Evolutionary conservation across 2,888 invertebrate species (phyloP).

Genomic region (Schrankia costaestrigalis): DNA sequence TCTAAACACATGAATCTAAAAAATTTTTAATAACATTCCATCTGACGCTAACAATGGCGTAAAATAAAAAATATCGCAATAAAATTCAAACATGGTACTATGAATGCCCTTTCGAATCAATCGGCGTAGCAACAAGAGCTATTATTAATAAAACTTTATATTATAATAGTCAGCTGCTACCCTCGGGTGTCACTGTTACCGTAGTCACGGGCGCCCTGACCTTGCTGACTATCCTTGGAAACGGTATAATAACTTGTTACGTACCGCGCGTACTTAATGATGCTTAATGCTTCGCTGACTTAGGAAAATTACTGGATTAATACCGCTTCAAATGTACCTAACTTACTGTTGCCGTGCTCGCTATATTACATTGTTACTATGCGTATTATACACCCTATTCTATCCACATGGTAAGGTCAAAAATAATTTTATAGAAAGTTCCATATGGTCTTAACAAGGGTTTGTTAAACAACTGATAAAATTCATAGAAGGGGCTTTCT

Average conservation of each 20-base stretch:
- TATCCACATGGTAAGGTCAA: no score
- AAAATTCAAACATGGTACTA: conserved; percentile 11
- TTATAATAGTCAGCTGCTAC: conserved; percentile 12
- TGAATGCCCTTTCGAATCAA: conserved; percentile 17
- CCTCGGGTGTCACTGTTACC: conserved; percentile 20
- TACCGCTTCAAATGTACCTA: conserved; percentile 13
- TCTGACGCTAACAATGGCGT: no score
- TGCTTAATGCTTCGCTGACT: conserved; percentile 33
- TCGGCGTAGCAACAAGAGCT: conserved; percentile 23
- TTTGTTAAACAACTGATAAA: no score
- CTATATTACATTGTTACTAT: not conserved
- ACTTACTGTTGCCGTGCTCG: conserved; percentile 17
- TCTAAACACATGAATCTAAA: no score
- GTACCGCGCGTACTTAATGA: conserved; percentile 26
- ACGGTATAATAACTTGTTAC: conserved; percentile 13
- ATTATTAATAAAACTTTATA: conserved; percentile 26
- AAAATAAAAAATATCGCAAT: conserved; percentile 10
- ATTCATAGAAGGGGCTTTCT: no score
- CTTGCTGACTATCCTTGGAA: conserved; percentile 32
- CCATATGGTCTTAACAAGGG: no score
- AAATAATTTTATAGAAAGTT: no score
- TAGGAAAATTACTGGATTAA: conserved; percentile 36
- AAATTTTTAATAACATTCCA: no score
- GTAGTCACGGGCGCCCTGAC: conserved; percentile 18
- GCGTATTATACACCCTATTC: no score